Percentiles rank a stretch among this genome's conserved stretches.
Conservation (phyloP, 2,888 invertebrate species). For the Oscheius sp. region DNA sequence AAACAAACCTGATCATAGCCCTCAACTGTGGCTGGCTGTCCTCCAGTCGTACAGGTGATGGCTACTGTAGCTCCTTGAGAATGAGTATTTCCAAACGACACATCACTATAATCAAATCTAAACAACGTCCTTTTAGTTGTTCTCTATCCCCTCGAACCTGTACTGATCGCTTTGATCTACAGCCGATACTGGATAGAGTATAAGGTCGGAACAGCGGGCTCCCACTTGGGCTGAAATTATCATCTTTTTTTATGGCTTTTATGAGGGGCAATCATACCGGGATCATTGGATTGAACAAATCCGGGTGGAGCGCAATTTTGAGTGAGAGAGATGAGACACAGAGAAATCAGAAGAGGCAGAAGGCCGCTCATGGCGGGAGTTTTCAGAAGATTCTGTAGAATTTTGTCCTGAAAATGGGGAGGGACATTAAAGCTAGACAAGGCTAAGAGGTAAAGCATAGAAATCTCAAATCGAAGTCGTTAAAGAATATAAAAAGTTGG, state of each 20-base stretch:
- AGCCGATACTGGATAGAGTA: constrained; percentile 69
- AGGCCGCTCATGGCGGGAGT: constrained; percentile 24
- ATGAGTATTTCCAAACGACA: constrained; percentile 69
- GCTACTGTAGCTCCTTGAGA: constrained; percentile 69
- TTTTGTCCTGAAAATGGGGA: no score
- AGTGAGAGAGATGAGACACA: constrained; percentile 4
- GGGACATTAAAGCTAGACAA: background rate
- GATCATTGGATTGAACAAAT: constrained; percentile 68
- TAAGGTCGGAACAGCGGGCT: constrained; percentile 68
- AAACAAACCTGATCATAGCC: constrained; percentile 67
- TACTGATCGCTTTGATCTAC: constrained; percentile 70
- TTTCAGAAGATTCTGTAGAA: no score
- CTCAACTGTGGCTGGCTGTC: constrained; percentile 69
- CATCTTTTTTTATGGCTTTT: background rate
- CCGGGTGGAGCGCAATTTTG: constrained; percentile 66
- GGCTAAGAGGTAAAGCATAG: background rate
- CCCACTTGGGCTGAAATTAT: constrained; percentile 61
- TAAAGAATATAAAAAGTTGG: background rate
- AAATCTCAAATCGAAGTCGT: background rate
- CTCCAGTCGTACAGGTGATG: constrained; percentile 68
- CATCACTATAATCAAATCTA: constrained; percentile 69
- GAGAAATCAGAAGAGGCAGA: constrained; percentile 21
- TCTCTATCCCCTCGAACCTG: constrained; percentile 41
- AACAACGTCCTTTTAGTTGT: constrained; percentile 8
- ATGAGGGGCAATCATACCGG: constrained; percentile 44